These are phyloP conservation scores for Gastrophryne carolinensis DNA, from an alignment of 2,797 vertebrate genomes.

Conservation along the genomic window DNA sequence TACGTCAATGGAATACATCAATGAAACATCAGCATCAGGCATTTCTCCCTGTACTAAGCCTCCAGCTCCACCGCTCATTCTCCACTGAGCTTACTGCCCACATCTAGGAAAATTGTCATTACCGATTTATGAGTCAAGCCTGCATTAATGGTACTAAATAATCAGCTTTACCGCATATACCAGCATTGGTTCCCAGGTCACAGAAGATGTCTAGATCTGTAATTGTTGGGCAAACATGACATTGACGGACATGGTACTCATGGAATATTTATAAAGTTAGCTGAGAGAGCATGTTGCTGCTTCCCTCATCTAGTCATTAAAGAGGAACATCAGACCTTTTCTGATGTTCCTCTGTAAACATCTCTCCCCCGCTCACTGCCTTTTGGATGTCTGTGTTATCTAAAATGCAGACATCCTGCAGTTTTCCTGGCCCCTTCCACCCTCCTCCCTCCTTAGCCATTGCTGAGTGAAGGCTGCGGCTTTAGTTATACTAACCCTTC, in stretches of 20 bases:
- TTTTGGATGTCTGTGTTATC: no score
- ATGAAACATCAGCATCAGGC: no score
- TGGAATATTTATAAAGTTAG: background rate
- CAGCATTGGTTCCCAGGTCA: background rate
- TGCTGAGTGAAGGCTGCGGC: no score
- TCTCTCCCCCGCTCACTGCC: no score
- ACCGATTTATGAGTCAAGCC: constrained; percentile 1
- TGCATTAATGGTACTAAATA: constrained; percentile 12
- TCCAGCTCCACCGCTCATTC: background rate
- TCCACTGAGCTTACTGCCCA: constrained; percentile 13
- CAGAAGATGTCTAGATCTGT: background rate
- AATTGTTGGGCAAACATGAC: background rate
- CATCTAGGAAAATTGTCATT: constrained; percentile 16
- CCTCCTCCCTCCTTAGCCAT: no score
- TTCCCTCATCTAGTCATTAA: background rate
- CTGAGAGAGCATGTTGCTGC: background rate
- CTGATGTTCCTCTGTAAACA: no score
- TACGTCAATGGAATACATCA: no score
- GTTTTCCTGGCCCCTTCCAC: no score
- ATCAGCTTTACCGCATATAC: background rate
- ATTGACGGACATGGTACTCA: background rate
- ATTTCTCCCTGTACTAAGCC: background rate
- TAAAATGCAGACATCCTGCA: no score
- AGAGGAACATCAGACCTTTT: no score
- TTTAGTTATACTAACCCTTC: no score